Base-by-base conservation (phyloP, 37 sponge, comb jelly and placozoan genomes). In the Tethya wilhelma region DNA sequence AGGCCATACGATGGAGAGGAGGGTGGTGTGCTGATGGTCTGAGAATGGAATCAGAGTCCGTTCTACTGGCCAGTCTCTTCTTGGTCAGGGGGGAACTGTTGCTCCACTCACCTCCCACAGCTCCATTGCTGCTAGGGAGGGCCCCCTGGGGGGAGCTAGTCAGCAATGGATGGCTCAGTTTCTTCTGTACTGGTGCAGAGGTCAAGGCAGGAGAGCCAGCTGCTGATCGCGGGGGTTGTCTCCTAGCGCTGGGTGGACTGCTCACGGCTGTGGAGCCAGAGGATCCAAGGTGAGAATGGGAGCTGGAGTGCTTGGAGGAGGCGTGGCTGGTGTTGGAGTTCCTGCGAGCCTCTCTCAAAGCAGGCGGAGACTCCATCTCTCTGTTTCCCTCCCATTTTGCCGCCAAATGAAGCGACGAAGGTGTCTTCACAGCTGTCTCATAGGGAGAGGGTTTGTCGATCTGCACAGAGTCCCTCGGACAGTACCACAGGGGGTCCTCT, bases 401-500 rank as follows among this genome's bases (percentile, higher is more conserved):
- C 14, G 53, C 53, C 53, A 49, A 19, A 49, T 9, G 53, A 9
- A 19, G 53, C 9, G 53, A 49, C 14, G 53, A 49, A 49, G 9
- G 14, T 9, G 53, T 19, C 53, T 49, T 49, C 20, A 40, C 44
- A 17, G 44, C 56, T 3, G 56, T 73, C 73, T 55, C 56, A 34
- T 49, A 56, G 6, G 56, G 55, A 31, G 53, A 20, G 2, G 73
- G 56, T 9, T 60, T 49, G 63, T 2, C 56, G 4, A 32, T 28
- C 36, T 73, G 29, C 40, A 67, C 14, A 36, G 74, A 73, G 31
- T 73, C 74, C 37, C 59, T 55, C 14, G 4, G 33, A 8, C 41
- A 14, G 62, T 75, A 75, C 75, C 75, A 75, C 62, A 75, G 62
- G 59, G 75, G 60, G 26, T 75, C 75, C 58, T 53, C 74, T 2